Base-by-base conservation (phyloP, 2,113 vertebrate genomes). In the Irena cyanogastra region DNA sequence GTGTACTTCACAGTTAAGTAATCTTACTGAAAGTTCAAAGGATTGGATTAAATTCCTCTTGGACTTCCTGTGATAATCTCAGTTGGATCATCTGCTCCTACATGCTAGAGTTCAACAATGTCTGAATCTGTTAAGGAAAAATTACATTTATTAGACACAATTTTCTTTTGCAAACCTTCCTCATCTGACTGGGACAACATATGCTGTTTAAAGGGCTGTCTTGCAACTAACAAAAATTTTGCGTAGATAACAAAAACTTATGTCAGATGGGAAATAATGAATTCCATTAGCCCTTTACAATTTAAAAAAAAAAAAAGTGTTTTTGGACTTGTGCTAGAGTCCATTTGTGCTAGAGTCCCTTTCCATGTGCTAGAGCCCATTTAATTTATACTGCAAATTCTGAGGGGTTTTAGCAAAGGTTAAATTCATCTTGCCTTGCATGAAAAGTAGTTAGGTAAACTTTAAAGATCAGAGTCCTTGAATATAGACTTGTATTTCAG, bases 11-110 rank as follows among this genome's bases (percentile, higher is more conserved):
- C 65, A 52, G 78, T 90, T 87, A 93, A 93, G 87, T 87, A 96
- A 95, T 82, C 61, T 85, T 75, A 87, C 19, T 95, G 78, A 90
- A 93, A 91, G 61, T 96, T 97, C 61, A 94, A 95, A 96, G 70
- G 53, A 82, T 64, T 91, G 92, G 90, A 95, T 91, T 90, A 87
- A 93, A 94, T 95, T 95, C 49, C 65, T 87, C 31, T 97, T 94
- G 94, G 74, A 95, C 93, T 97, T 97, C 92, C 94, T 96, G 87
- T 87, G 94, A 93, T 93, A 95, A 94, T 95, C 90, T 96, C 94
- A 68, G 90, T 93, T 96, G 95, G 88, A 95, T 95, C 95, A 94
- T 97, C 92, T 94, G 66, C 78, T 94, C 37, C 69, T 87, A 68
- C n/a, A 52, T 90, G 61, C 81, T 93, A 83, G 45, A 94, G 35